Base-by-base conservation (phyloP, 2,797 vertebrate genomes). In the Esox masquinongy region DNA sequence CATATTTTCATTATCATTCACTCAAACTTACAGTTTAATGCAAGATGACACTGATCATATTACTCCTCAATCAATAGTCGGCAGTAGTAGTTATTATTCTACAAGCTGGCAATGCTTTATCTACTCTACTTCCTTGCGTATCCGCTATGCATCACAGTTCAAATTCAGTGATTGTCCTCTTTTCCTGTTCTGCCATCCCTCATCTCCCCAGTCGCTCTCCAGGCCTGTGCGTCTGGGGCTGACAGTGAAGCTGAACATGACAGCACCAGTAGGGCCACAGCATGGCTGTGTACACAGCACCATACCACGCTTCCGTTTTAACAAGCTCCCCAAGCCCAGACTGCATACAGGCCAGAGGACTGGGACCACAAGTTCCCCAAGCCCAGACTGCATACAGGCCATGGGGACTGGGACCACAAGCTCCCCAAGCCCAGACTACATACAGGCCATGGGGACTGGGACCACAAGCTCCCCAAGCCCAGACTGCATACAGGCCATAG, bases 401-500 rank as follows among this genome's bases (percentile, higher is more conserved):
- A 63, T n/a, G 67, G 78, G 84, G 85, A 87, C 82, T 63, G 15
- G 67, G 81, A 82, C 47, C 47, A 88, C 87, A 92, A 90, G 90
- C 85, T 85, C 68, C 0, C 80, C 84, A 86, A 86, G 79, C 87
- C 76, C 24, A 61, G 43, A 12, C 43, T 47, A 1, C 12, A 47
- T 47, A 47, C 43, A 47, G 82, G 76, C 80, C 76, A 63, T 67
- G 78, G 84, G 84, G 86, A 87, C 82, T 82, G 15, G 67, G 81
- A 82, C 43, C 43, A 89, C 87, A 92, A 90, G 90, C 85, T 85
- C 68, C 0, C 80, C 84, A 86, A 86, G 79, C 87, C 76, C 24
- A 61, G 43, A 12, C 43, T 47, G 7, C 12, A 47, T 47, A 47
- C 43, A 47, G 82, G 76, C 76, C 75, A 63, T n/a, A 67, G 78